A percentile compares a stretch with the other conserved stretches of the same genome.
Evolutionary conservation across 2,113 vertebrate genomes (phyloP).

Genomic region (Tapirus terrestris): DNA sequence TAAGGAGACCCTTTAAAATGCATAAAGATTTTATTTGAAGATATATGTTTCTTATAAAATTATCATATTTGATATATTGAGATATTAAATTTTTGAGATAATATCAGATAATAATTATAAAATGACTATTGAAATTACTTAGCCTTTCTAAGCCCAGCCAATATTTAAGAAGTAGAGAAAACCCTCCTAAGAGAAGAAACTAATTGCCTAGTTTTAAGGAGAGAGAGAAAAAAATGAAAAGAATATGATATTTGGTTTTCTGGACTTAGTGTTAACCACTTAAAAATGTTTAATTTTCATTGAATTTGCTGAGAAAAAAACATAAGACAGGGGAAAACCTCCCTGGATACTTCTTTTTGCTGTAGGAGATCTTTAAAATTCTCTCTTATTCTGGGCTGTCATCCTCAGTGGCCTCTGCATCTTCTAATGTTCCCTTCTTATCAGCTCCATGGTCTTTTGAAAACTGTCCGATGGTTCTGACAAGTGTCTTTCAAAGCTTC

Average conservation of each 20-base stretch:
- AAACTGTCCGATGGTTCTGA: not conserved
- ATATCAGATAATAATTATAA: not conserved
- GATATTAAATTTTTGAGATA: slow-evolving; percentile 13
- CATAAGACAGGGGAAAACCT: not conserved
- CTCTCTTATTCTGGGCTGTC: not conserved
- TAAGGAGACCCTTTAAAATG: not conserved
- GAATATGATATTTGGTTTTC: not conserved
- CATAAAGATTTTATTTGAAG: not conserved
- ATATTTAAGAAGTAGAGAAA: slow-evolving; percentile 14
- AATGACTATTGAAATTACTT: not conserved
- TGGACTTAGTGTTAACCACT: not conserved
- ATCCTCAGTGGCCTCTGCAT: not conserved
- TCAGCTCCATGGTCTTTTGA: not conserved
- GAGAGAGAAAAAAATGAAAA: not conserved
- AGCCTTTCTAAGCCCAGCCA: not conserved
- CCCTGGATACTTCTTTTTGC: not conserved
- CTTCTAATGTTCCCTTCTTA: not conserved
- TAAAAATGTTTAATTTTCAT: not conserved
- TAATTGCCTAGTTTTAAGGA: not conserved
- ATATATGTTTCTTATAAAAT: not conserved
- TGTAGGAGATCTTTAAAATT: not conserved
- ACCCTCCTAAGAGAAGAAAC: not conserved
- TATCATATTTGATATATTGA: not conserved
- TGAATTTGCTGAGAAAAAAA: not conserved
- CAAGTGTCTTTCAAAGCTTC: not conserved